Evolutionary conservation across 2,888 invertebrate species (phyloP).

Genomic region (Noctua pronuba): DNA sequence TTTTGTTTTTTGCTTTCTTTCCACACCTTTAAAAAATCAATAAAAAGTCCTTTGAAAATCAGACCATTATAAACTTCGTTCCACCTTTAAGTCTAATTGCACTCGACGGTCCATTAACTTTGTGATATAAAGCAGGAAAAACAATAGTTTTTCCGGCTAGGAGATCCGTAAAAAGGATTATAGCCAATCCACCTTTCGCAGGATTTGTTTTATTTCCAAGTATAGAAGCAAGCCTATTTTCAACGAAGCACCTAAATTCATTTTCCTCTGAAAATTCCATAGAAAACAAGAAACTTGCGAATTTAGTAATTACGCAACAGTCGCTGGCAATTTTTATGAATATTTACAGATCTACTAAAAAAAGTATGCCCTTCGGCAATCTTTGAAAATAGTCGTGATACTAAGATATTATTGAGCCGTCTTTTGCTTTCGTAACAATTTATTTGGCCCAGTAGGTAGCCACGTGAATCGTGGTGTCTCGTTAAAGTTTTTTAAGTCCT

Average conservation of each 20-base stretch:
- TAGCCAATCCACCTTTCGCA: too few species aligned
- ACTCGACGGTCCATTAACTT: neutral
- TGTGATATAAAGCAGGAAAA: neutral
- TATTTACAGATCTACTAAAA: too few species aligned
- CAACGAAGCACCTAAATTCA: neutral
- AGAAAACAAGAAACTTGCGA: neutral
- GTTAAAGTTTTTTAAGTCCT: too few species aligned
- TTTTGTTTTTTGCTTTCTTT: neutral
- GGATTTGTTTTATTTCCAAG: neutral
- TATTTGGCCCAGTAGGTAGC: too few species aligned
- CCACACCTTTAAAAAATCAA: neutral
- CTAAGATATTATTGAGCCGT: too few species aligned
- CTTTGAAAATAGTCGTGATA: too few species aligned
- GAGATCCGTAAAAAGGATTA: neutral
- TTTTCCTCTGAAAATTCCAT: neutral
- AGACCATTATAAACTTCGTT: too few species aligned
- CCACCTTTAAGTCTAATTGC: neutral
- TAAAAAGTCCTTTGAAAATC: neutral
- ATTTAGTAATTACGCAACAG: neutral
- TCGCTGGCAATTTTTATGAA: neutral
- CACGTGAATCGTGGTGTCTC: too few species aligned
- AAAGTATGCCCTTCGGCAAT: too few species aligned
- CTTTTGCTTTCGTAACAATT: too few species aligned
- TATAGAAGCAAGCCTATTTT: neutral
- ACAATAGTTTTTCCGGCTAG: neutral